Evolutionary conservation across 1,140 invertebrate genomes (phyloP).

Genomic region (Brachionus manjavacas): DNA sequence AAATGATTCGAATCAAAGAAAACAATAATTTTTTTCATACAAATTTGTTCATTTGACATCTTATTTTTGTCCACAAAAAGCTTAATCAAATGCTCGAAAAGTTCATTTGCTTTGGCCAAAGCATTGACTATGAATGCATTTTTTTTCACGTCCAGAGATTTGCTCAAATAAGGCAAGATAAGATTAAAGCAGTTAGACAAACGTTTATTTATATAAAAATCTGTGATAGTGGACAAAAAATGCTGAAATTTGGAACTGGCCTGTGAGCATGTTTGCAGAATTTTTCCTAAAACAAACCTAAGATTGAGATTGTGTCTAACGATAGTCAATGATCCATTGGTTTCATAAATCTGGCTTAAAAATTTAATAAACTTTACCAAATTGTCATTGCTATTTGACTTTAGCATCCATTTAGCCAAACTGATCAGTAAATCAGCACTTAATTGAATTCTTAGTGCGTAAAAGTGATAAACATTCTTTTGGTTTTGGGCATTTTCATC

Average conservation of each 20-base stretch:
- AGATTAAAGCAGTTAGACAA: neutral
- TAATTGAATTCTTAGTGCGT: neutral
- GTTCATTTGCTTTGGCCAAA: neutral
- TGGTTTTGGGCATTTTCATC: neutral
- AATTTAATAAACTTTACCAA: neutral
- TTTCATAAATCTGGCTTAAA: neutral
- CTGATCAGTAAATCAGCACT: neutral
- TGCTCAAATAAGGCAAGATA: neutral
- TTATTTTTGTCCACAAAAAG: neutral
- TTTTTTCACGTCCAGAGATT: neutral
- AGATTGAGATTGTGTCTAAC: neutral
- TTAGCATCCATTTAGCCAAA: neutral
- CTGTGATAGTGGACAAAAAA: neutral
- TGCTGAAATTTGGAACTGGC: neutral
- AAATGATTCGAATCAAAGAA: neutral
- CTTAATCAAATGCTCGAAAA: neutral
- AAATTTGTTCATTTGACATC: neutral
- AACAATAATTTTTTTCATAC: constrained; percentile 11
- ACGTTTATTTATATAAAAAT: neutral
- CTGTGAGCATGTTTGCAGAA: neutral
- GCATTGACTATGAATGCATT: neutral
- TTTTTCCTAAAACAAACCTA: neutral
- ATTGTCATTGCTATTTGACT: neutral
- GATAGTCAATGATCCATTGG: neutral
- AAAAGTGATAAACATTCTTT: neutral